These are phyloP conservation scores for Mercenaria mercenaria DNA, from an alignment of 1,140 invertebrate genomes.

Conservation along the genomic window DNA sequence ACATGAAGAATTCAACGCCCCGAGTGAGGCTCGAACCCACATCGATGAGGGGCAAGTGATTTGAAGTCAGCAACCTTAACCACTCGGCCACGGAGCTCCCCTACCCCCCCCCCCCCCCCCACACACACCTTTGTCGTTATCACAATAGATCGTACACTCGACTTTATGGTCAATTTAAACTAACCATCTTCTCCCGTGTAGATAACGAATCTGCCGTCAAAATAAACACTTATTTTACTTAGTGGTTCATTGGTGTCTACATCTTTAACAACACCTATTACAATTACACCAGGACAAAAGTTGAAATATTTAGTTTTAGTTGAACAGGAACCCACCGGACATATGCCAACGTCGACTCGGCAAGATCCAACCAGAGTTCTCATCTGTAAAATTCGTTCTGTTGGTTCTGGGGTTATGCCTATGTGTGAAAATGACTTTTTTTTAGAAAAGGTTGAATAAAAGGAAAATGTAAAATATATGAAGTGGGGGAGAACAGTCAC, in stretches of 20 bases:
- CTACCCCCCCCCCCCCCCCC: too few species aligned
- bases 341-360: conserved; percentile 9
- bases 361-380: conserved; percentile 19
- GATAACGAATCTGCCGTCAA: not conserved
- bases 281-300: conserved; percentile 2
- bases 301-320: not conserved
- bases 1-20: too few species aligned
- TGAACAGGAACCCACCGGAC: conserved; percentile 18
- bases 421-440: not conserved
- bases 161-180: not conserved
- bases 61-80: too few species aligned
- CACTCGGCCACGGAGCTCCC: too few species aligned
- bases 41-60: too few species aligned
- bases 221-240: not conserved
- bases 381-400: conserved; percentile 23
- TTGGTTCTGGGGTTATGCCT: too few species aligned
- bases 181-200: not conserved
- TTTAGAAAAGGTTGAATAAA: not conserved
- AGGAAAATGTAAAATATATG: too few species aligned
- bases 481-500: too few species aligned
- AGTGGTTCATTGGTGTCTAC: not conserved
- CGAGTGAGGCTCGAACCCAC: too few species aligned
- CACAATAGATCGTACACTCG: not conserved
- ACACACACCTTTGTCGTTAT: not conserved
- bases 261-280: conserved; percentile 11